A percentile compares a stretch with the other conserved stretches of the same genome.
phyloP scores from a whole-genome alignment of 2,113 vertebrate genomes.

The Tapirus terrestris region DNA sequence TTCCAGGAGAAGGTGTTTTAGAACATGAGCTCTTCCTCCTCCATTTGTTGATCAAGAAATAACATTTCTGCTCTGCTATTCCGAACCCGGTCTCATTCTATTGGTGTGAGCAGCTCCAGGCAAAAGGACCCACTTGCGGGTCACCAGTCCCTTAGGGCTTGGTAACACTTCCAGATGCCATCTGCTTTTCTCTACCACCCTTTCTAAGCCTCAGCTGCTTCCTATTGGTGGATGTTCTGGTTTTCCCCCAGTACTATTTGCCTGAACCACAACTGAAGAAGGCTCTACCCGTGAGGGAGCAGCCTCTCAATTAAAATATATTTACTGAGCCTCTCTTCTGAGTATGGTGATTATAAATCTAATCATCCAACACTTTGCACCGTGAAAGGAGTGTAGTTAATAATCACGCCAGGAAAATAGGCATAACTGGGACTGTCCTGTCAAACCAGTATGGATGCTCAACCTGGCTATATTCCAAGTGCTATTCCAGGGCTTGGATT shows the following conservation, averaged over 20 bases:
- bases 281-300: background rate
- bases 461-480: background rate
- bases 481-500: background rate
- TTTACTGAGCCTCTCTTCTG: background rate
- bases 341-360: background rate
- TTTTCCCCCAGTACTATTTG: background rate
- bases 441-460: background rate
- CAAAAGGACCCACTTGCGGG: too few relatives aligned
- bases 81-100: too few relatives aligned
- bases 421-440: background rate
- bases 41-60: too few relatives aligned
- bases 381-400: background rate
- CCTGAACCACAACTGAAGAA: background rate
- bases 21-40: too few relatives aligned
- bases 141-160: too few relatives aligned
- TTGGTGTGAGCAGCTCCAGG: too few relatives aligned
- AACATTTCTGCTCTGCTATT: too few relatives aligned
- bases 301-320: conserved; percentile 5
- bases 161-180: background rate
- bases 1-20: too few relatives aligned
- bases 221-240: background rate
- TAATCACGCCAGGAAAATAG: background rate
- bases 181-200: background rate
- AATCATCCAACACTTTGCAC: background rate
- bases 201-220: conserved; percentile 19